These are phyloP conservation scores for Pammene aurita DNA, from an alignment of 2,888 invertebrate genomes.

Conservation along the genomic window DNA sequence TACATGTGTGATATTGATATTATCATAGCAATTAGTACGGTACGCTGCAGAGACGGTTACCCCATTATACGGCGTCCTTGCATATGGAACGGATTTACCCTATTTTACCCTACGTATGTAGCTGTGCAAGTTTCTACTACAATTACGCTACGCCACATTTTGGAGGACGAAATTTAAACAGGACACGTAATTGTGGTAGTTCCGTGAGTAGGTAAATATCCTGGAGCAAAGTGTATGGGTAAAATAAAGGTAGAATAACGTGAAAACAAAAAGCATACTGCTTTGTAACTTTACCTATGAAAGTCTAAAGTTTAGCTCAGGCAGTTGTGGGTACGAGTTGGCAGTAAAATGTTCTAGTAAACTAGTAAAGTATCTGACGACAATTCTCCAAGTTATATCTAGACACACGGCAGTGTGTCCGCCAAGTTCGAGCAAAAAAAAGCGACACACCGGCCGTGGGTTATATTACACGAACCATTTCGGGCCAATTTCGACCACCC, in stretches of 20 bases:
- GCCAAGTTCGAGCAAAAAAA: no score
- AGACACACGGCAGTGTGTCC: no score
- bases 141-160: constrained; percentile 15
- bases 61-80: no score
- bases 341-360: not conserved
- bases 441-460: no score
- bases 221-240: not conserved
- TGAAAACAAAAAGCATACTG: not conserved
- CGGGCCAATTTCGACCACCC: no score
- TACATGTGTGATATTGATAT: no score
- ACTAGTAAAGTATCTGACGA: not conserved
- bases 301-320: not conserved
- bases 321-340: not conserved
- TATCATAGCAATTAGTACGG: no score
- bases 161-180: constrained; percentile 11
- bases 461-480: no score
- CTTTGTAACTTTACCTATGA: constrained; percentile 12
- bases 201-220: not conserved
- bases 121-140: constrained; percentile 8
- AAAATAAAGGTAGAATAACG: not conserved
- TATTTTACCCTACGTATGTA: not conserved
- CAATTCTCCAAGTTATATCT: not conserved
- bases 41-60: no score
- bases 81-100: not conserved
- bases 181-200: constrained; percentile 6